Evolutionary conservation across 1,140 invertebrate genomes (phyloP).

Genomic region (Drosophila neocordata): DNA sequence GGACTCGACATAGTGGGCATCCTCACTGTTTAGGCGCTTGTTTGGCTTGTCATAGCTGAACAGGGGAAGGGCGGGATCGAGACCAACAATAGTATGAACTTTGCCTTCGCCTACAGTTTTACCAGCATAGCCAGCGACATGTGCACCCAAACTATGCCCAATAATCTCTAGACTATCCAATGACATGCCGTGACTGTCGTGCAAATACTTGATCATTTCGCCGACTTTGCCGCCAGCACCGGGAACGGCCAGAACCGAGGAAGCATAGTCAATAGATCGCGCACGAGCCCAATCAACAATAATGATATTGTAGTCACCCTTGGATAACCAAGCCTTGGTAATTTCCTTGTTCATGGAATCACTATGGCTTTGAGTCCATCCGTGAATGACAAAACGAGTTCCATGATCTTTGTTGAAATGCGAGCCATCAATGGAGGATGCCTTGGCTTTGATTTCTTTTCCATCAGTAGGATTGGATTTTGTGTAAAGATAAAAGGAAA

Average conservation of each 20-base stretch:
- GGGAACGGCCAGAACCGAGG: conserved; percentile 83
- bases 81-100: conserved; percentile 73
- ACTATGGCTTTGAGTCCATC: conserved; percentile 55
- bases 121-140: conserved; percentile 84
- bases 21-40: conserved; percentile 80
- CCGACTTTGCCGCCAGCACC: conserved; percentile 82
- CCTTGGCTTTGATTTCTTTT: conserved; percentile 42
- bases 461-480: conserved; percentile 44
- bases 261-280: conserved; percentile 81
- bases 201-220: conserved; percentile 70
- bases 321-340: conserved; percentile 82
- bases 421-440: conserved; percentile 46
- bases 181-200: conserved; percentile 55
- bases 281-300: conserved; percentile 84
- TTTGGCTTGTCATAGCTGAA: conserved; percentile 68
- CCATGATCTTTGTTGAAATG: conserved; percentile 61
- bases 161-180: conserved; percentile 56
- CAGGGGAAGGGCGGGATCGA: conserved; percentile 83
- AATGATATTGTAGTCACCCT: conserved; percentile 84
- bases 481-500: conserved; percentile 70
- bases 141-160: conserved; percentile 82
- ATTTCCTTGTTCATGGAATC: conserved; percentile 60
- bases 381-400: conserved; percentile 71
- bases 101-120: conserved; percentile 58
- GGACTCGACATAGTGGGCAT: conserved; percentile 72